Conservation (phyloP, 2,888 invertebrate genomes). For the Clostera curtula region DNA sequence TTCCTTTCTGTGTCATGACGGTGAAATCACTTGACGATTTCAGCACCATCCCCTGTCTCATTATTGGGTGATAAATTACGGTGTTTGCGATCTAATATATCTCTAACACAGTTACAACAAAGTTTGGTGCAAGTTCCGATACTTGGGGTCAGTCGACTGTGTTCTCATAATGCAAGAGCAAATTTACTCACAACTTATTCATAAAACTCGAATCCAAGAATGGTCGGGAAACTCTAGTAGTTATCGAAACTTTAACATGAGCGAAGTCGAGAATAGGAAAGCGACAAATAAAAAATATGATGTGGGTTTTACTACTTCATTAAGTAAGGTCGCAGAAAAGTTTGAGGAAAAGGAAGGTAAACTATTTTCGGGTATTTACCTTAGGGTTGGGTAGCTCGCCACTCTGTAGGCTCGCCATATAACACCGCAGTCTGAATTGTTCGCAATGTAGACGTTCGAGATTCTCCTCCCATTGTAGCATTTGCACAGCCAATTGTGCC, state of each 20-base stretch:
- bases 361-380: slow-evolving; percentile 68
- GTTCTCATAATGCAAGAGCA: neutral
- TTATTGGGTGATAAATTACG: slow-evolving; percentile 35
- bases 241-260: slow-evolving; percentile 8
- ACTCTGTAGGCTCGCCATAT: slow-evolving; percentile 97
- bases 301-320: slow-evolving; percentile 22
- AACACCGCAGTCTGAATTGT: slow-evolving; percentile 95
- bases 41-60: slow-evolving; percentile 29
- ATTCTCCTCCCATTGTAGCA: slow-evolving; percentile 97
- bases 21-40: slow-evolving; percentile 45
- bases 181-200: neutral
- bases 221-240: slow-evolving; percentile 7
- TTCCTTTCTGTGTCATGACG: slow-evolving; percentile 41
- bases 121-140: slow-evolving; percentile 5
- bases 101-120: slow-evolving; percentile 8
- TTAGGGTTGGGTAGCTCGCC: slow-evolving; percentile 98
- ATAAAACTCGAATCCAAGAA: no score
- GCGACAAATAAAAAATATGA: slow-evolving; percentile 19
- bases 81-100: slow-evolving; percentile 16
- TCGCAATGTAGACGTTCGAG: slow-evolving; percentile 96
- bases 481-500: slow-evolving; percentile 94
- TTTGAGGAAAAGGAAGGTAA: slow-evolving; percentile 10
- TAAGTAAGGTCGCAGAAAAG: slow-evolving; percentile 18
- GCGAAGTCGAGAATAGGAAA: slow-evolving; percentile 11
- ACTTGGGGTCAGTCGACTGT: no score